Percentiles rank a stretch among this genome's conserved stretches.
phyloP scores from a whole-genome alignment of 2,888 invertebrate genomes.

The Pachliopta kotzebuea region DNA sequence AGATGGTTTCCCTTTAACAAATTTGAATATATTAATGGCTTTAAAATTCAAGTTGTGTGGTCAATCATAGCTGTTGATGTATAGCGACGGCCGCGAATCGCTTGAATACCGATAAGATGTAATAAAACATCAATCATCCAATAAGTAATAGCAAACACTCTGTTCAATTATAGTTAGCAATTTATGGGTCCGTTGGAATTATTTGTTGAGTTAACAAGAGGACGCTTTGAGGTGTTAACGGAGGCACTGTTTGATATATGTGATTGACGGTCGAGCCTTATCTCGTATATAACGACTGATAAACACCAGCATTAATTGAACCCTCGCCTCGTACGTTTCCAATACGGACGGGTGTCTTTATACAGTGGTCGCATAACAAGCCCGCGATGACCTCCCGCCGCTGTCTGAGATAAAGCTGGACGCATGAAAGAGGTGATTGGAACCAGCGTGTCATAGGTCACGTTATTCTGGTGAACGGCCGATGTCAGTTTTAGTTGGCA shows the following conservation, averaged over 20 bases:
- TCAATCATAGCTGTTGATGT: conserved; percentile 29
- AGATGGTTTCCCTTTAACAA: background rate
- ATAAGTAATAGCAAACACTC: conserved; percentile 47
- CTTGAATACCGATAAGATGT: conserved; percentile 18
- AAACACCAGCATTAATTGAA: conserved; percentile 14
- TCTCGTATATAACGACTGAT: conserved; percentile 26
- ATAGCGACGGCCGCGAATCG: conserved; percentile 19
- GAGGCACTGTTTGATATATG: conserved; percentile 32
- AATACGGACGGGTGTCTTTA: conserved; percentile 1
- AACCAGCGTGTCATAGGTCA: conserved; percentile 33
- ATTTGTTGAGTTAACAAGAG: conserved; percentile 36
- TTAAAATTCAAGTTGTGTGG: conserved; percentile 9
- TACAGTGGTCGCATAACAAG: conserved; percentile 27
- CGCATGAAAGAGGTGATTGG: conserved; percentile 15
- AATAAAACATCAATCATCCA: conserved; percentile 44
- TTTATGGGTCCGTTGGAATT: conserved; percentile 34
- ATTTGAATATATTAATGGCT: background rate
- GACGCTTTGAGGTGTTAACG: conserved; percentile 37
- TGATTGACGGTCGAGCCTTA: conserved; percentile 36
- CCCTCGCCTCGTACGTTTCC: background rate
- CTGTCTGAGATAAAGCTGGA: conserved; percentile 22
- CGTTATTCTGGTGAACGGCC: conserved; percentile 30
- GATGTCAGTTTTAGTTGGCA: conserved; percentile 21
- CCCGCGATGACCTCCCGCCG: conserved; percentile 22
- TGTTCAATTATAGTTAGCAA: conserved; percentile 41